Evolutionary conservation across 2,888 invertebrate species (phyloP), one percentile per base, ranked within the genome.

Genomic region (Quadroppia sp.): DNA sequence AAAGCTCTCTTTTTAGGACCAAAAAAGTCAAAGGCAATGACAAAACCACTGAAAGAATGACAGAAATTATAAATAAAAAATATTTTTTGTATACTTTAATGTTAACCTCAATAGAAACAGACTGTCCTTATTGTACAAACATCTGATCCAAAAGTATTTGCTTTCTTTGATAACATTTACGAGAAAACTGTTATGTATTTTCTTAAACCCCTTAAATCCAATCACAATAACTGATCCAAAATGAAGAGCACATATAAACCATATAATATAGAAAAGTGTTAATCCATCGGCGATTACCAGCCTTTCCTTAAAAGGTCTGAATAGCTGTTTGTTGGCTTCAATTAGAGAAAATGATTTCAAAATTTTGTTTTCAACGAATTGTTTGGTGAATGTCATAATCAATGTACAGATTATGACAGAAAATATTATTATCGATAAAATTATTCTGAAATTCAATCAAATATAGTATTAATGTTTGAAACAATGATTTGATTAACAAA

Each of bases 1-100:
- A 40, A 30, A 7, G 25, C 25, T 15, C 11, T 13, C n/a, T 15
- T 32, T 25, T 74, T 70, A 1, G 50, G 3, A 1, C 42, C 56
- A 40, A 69, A 74, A 50, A 45, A 70, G 32, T 74, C 36, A 36
- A 17, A 70, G 3, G 74, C 48, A 30, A 74, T 42, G 6, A 74
- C 71, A 36, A 74, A 45, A 6, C 50, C 53, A 56, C 74, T 74
- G n/a, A n/a, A 28, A n/a, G 6, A 2, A 45, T 11, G 6, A 15
- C 15, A 2, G 15, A 7, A 36, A 11, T 6, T 13, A 45, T 45
- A 11, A 2, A 15, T 45, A 15, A 45, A 2, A 13, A 2, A 45
- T 13, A 13, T 17, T 45, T 15, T 11, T 11, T 2, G 45, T n/a
- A n/a, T n/a, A n/a, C n/a, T n/a, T n/a, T n/a, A 36, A 9, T 4